Percentiles rank a stretch among this genome's conserved stretches.
Conservation (phyloP, 2,888 invertebrate species). For the Hoplodrina blanda region DNA sequence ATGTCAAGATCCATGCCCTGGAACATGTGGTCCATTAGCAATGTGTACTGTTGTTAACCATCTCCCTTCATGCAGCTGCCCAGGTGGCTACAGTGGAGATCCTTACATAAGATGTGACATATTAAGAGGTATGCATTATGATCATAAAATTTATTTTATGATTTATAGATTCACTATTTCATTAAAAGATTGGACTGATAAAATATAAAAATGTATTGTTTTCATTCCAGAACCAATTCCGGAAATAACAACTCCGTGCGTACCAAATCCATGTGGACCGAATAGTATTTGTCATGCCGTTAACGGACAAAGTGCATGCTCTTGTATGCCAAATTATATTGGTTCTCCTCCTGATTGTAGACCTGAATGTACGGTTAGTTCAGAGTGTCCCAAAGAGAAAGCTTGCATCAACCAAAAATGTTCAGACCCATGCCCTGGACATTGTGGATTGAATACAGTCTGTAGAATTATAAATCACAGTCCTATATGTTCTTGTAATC, state of each 20-base stretch:
- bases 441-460: constrained; percentile 92
- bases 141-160: constrained; percentile 2
- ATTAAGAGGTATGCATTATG: constrained; percentile 73
- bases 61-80: constrained; percentile 93
- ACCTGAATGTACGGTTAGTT: constrained; percentile 94
- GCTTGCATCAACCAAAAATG: constrained; percentile 95
- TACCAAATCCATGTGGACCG: constrained; percentile 94
- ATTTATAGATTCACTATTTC: not conserved
- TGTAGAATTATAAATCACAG: constrained; percentile 95
- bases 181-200: not conserved
- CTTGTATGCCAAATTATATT: constrained; percentile 93
- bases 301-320: constrained; percentile 94
- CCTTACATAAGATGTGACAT: constrained; percentile 92
- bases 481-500: constrained; percentile 94
- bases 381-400: constrained; percentile 93
- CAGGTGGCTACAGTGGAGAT: constrained; percentile 93
- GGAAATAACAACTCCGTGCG: constrained; percentile 90
- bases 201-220: constrained; percentile 6
- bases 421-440: constrained; percentile 93
- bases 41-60: constrained; percentile 93
- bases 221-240: constrained; percentile 77
- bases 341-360: constrained; percentile 94
- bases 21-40: constrained; percentile 93
- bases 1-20: constrained; percentile 95
- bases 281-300: constrained; percentile 94